Base-by-base conservation (phyloP, 2,888 invertebrate genomes). In the Gnatocerus cornutus region DNA sequence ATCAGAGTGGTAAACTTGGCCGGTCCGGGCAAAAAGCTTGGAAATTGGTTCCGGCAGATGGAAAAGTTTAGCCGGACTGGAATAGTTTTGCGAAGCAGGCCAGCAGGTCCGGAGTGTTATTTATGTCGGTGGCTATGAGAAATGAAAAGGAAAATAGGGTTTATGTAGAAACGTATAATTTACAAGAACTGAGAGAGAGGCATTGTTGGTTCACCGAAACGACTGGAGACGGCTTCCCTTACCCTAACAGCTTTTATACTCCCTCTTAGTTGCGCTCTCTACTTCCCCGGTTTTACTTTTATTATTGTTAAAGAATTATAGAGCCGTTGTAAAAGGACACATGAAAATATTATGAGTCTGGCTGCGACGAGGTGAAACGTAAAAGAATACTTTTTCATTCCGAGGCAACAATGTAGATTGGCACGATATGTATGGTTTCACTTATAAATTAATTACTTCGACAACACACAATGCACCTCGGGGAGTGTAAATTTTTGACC, bases 101-200 rank as follows among this genome's bases (percentile, higher is more conserved):
- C 61, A 27, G 29, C 61, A 61, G 48, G 56, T 65, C 65, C 55
- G 37, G 52, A 41, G 29, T 64, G 72, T 76, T 77, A 81, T 80
- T 81, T 80, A 81, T 79, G 78, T 76, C 76, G 71, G 76, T 76
- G 76, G 77, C 77, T 77, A 80, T 80, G 81, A 81, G 80, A 81
- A 82, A 81, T 82, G 82, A 81, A 81, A 82, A 79, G 79, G 80
- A 81, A 81, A 81, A 81, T 80, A 79, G 79, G 81, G 79, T 80
- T 80, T 80, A 80, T 78, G 78, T 77, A 77, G 78, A 78, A 78
- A 80, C 72, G 79, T 80, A 78, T 79, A 81, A 79, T 78, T 81
- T 80, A 78, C 79, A 74, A 74, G 73, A 74, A 74, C 68, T 55
- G 74, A 68, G 71, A 76, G 71, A 74, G 71, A 73, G 73, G 75